These are phyloP conservation scores for Hybognathus amarus DNA, from an alignment of 2,797 vertebrate genomes.

Conservation along the genomic window DNA sequence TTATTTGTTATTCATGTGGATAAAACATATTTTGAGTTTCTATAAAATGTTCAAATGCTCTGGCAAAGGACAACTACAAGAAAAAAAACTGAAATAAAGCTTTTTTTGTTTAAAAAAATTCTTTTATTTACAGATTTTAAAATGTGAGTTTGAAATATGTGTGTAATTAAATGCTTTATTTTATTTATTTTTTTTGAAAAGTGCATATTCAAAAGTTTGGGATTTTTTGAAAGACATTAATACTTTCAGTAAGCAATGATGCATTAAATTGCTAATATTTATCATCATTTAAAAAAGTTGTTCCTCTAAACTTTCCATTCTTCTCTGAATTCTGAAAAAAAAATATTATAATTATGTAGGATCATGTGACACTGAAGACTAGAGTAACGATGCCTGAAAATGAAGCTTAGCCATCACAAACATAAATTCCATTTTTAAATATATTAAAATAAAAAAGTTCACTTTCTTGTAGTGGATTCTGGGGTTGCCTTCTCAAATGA, in stretches of 20 bases:
- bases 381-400: too few species aligned
- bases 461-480: not conserved
- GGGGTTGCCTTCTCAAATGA: not conserved
- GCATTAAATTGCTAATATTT: not conserved
- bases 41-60: conserved; percentile 67
- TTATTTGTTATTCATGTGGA: conserved; percentile 64
- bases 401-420: too few species aligned
- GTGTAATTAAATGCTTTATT: not conserved
- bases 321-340: not conserved
- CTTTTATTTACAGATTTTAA: conserved; percentile 36
- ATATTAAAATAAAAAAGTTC: too few species aligned
- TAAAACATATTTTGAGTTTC: conserved; percentile 66
- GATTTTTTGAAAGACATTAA: not conserved
- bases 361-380: too few species aligned
- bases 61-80: conserved; percentile 65
- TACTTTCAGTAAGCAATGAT: not conserved
- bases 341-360: not conserved
- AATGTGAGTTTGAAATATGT: not conserved
- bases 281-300: not conserved
- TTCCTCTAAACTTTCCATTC: not conserved
- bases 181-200: not conserved
- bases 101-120: conserved; percentile 64
- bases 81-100: conserved; percentile 60
- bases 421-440: too few species aligned
- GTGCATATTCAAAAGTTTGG: not conserved